Evolutionary conservation across 2,113 vertebrate genomes (phyloP).

Genomic region (Eolophus roseicapilla): DNA sequence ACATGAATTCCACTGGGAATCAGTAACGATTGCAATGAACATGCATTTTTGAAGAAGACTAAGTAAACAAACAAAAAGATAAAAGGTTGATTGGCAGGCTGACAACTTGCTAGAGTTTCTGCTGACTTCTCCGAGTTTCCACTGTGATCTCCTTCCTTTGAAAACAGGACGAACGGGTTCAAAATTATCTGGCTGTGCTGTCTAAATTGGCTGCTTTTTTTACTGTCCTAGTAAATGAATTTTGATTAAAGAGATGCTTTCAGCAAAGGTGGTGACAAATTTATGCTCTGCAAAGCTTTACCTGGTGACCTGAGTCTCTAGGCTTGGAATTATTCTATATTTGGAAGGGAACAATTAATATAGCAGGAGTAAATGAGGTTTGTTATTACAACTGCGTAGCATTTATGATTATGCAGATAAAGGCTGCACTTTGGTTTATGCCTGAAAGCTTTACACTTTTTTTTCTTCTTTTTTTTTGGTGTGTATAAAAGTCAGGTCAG

Average conservation of each 20-base stretch:
- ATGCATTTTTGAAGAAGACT: background rate
- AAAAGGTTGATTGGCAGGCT: constrained; percentile 22
- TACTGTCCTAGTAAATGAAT: constrained; percentile 39
- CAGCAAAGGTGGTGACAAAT: constrained; percentile 26
- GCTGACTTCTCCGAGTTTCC: constrained; percentile 53
- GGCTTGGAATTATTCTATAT: constrained; percentile 20
- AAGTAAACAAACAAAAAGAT: constrained; percentile 34
- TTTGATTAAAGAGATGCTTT: constrained; percentile 50
- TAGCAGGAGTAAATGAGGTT: background rate
- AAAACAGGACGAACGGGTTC: constrained; percentile 46
- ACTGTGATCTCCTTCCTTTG: constrained; percentile 20
- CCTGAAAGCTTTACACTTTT: background rate
- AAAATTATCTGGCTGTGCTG: constrained; percentile 15
- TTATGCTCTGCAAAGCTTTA: constrained; percentile 38
- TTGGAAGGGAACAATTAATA: constrained; percentile 11
- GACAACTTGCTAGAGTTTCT: constrained; percentile 40
- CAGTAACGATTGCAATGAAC: fast-evolving
- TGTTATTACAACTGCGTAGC: background rate
- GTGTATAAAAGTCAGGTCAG: background rate
- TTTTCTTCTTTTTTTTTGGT: background rate
- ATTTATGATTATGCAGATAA: constrained; percentile 13
- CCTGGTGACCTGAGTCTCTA: constrained; percentile 39
- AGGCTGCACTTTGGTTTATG: background rate
- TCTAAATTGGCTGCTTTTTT: background rate
- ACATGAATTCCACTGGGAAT: background rate